A percentile compares a stretch with the other conserved stretches of the same genome.
Conservation (phyloP, 2,797 vertebrate species). For the Darevskia nairensis region DNA sequence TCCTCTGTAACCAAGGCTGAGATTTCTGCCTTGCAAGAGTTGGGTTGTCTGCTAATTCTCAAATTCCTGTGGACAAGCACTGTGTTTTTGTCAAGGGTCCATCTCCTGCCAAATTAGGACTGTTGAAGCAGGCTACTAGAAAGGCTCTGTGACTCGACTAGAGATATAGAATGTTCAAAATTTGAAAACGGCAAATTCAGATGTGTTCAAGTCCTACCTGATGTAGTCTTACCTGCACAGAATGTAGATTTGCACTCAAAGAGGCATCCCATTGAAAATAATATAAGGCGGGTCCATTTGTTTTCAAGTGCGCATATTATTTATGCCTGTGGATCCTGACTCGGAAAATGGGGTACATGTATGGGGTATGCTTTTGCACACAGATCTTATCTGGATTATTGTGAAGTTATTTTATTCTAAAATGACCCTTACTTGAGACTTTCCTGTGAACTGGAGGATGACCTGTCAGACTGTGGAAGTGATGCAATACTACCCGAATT, state of each 20-base stretch:
- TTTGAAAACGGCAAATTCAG: no score
- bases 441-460: constrained; percentile 98
- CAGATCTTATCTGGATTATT: background rate
- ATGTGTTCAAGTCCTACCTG: no score
- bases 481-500: constrained; percentile 94
- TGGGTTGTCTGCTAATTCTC: no score
- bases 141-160: no score
- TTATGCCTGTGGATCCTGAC: background rate
- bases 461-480: constrained; percentile 95
- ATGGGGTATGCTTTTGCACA: background rate
- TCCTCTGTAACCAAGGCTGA: no score
- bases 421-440: constrained; percentile 91
- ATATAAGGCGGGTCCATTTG: background rate
- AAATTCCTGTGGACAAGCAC: no score
- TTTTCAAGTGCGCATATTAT: background rate
- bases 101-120: no score
- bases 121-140: no score
- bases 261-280: background rate
- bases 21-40: no score
- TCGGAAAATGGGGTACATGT: background rate
- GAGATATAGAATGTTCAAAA: no score
- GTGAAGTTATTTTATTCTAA: background rate
- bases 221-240: no score
- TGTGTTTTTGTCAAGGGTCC: no score
- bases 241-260: background rate